A percentile compares a stretch with the other conserved stretches of the same genome.
Evolutionary conservation across 1,140 invertebrate genomes (phyloP).

Genomic region (Saxidomus purpurata): DNA sequence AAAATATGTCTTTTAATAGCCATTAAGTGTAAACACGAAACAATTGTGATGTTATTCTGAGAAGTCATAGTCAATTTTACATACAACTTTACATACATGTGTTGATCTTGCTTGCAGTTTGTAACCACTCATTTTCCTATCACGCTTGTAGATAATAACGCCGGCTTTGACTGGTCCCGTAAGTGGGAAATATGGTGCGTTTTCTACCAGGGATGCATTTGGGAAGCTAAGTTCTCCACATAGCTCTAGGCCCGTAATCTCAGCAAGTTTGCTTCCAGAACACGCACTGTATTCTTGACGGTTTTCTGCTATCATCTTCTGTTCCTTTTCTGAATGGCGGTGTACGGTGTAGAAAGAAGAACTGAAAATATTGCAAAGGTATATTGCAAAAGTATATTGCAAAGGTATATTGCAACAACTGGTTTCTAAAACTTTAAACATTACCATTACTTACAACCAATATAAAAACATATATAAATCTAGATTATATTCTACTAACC

Average conservation of each 20-base stretch:
- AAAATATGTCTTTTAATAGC: too few relatives aligned
- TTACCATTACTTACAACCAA: too few relatives aligned
- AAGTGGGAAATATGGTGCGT: slow-evolving; percentile 91
- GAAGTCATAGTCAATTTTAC: too few relatives aligned
- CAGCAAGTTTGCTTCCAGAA: slow-evolving; percentile 77
- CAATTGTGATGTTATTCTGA: too few relatives aligned
- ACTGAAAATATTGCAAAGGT: slow-evolving; percentile 65
- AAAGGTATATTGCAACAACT: too few relatives aligned
- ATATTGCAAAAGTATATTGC: too few relatives aligned
- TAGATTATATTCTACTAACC: too few relatives aligned
- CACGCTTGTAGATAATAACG: slow-evolving; percentile 93
- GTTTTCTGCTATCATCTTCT: slow-evolving; percentile 86
- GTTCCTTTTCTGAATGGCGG: slow-evolving; percentile 73
- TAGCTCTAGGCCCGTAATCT: slow-evolving; percentile 92
- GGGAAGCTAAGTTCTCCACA: slow-evolving; percentile 93
- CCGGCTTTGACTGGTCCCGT: slow-evolving; percentile 93
- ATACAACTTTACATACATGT: slow-evolving; percentile 78
- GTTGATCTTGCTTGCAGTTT: slow-evolving; percentile 82
- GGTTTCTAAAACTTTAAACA: too few relatives aligned
- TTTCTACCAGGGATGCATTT: slow-evolving; percentile 88
- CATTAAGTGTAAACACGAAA: too few relatives aligned
- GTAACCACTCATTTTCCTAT: slow-evolving; percentile 87
- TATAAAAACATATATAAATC: too few relatives aligned
- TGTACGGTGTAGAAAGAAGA: slow-evolving; percentile 80
- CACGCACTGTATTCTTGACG: slow-evolving; percentile 89